Evolutionary conservation across 2,888 invertebrate genomes (phyloP), one percentile per base, ranked within the genome.

Genomic region (Atethmia centrago): DNA sequence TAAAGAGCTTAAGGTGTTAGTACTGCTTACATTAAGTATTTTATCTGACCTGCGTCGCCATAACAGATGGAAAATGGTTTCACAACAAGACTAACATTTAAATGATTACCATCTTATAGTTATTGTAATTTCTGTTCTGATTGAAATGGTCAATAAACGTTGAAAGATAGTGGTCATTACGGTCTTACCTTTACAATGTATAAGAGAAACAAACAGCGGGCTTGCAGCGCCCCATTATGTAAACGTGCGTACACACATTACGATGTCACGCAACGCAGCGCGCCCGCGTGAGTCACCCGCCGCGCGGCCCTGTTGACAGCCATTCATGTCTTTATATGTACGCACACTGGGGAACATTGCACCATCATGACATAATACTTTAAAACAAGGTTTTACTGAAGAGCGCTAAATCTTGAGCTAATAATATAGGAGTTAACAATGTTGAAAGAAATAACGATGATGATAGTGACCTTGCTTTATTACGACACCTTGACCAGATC

Each of bases 281-380:
- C 36, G 53, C 53, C 31, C 49, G 51, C 59, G 70, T 79, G 79
- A 62, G 77, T 79, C 82, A 79, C 12, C 21, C 70, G 51, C 21
- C 70, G 51, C 59, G 47, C 59, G 42, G n/a, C 40, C 42, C 36
- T 49, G 28, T n/a, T 45, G 47, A 76, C 61, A 51, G 45, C 59
- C 70, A 82, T 82, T 79, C 82, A 69, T 61, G 49, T 61, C 68
- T 75, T 64, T 45, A 59, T 80, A 75, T 64, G 81, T 81, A 76
- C 59, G 70, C 55, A 19, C 45, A 56, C 31, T 14, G 42, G 21
- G 47, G 63, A 59, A 42, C 53, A 76, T 64, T 25, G 10, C 58
- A 53, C 61, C 31, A 31, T 55, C 53, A 19, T 69, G 59, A 56
- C 55, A 61, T 65, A 76, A 51, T 55, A 42, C 45, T 58, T 47